These are phyloP conservation scores for Chunga burmeisteri DNA, from an alignment of 2,113 vertebrate species.

Conservation along the genomic window DNA sequence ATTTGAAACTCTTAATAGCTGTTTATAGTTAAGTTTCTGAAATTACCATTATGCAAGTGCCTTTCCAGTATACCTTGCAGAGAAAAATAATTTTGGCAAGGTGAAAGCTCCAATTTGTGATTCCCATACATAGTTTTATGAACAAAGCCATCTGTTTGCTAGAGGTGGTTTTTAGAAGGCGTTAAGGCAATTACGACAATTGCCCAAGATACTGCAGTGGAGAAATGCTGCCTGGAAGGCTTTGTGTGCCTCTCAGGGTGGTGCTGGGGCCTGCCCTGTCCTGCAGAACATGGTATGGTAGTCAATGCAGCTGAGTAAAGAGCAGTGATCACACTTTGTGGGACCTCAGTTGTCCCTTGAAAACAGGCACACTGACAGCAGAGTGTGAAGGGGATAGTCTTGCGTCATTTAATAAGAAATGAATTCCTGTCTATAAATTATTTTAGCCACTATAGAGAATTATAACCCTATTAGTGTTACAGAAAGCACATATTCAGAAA, in stretches of 20 bases:
- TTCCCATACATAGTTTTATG: neutral
- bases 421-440: neutral
- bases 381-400: neutral
- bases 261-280: neutral
- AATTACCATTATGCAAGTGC: neutral
- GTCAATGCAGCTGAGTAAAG: neutral
- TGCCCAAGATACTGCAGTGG: neutral
- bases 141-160: neutral
- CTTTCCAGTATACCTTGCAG: neutral
- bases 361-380: neutral
- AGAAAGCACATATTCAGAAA: neutral
- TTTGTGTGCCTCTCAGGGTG: neutral
- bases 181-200: neutral
- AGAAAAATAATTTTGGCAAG: neutral
- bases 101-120: neutral
- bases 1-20: neutral
- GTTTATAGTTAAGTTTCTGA: neutral
- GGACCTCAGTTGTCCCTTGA: neutral
- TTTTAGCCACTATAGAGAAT: neutral
- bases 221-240: neutral
- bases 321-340: rapidly evolving
- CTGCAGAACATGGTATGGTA: rapidly evolving
- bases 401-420: neutral
- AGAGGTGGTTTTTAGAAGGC: neutral
- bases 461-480: neutral